A percentile compares a stretch with the other conserved stretches of the same genome.
phyloP scores from a whole-genome alignment of 1,140 invertebrate species.

The Spodoptera litura region DNA sequence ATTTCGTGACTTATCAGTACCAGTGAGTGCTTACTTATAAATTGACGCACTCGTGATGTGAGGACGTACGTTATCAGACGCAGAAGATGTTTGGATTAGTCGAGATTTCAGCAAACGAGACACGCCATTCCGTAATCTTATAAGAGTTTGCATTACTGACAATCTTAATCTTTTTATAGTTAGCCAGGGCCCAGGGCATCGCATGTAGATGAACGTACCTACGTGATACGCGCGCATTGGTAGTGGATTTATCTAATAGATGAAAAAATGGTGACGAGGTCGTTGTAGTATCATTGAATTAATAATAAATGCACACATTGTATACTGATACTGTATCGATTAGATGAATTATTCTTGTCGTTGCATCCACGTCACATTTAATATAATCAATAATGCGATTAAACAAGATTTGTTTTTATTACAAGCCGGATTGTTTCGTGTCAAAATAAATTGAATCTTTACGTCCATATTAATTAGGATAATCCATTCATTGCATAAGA shows the following conservation, averaged over 20 bases:
- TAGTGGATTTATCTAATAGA: conserved; percentile 34
- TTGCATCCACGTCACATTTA: not conserved
- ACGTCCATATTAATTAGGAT: no score
- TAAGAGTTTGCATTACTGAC: conserved; percentile 5
- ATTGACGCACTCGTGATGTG: conserved; percentile 41
- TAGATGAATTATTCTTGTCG: not conserved
- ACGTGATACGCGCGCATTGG: conserved; percentile 1
- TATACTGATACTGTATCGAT: not conserved
- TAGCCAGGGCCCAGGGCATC: not conserved
- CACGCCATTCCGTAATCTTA: conserved; percentile 25
- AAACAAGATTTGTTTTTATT: no score
- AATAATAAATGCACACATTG: conserved; percentile 19
- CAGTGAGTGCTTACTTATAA: conserved; percentile 26
- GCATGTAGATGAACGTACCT: not conserved
- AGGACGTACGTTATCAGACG: conserved; percentile 57
- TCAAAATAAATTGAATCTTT: no score
- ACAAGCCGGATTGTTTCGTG: no score
- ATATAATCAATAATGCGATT: no score
- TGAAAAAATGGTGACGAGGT: conserved; percentile 40
- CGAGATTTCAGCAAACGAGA: conserved; percentile 61
- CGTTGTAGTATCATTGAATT: conserved; percentile 31
- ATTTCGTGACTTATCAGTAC: conserved; percentile 23
- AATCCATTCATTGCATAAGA: no score
- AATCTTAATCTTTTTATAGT: conserved; percentile 36
- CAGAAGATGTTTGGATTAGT: conserved; percentile 61